Conservation (phyloP, 2,888 invertebrate species). For the Chrysolina americana region DNA sequence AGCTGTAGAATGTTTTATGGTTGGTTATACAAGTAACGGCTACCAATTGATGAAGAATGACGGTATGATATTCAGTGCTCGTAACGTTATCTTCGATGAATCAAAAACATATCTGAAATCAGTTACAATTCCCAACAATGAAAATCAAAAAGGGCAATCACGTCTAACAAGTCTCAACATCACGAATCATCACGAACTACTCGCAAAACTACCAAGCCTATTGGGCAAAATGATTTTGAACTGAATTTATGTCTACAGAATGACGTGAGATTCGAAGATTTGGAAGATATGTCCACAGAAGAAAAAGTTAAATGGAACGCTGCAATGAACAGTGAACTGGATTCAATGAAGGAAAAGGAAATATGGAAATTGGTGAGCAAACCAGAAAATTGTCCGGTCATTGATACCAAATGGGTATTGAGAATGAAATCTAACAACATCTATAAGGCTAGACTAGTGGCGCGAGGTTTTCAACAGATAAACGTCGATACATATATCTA, state of each 20-base stretch:
- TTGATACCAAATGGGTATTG: background rate
- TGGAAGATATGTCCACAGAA: no score
- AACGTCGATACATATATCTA: background rate
- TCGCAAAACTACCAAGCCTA: background rate
- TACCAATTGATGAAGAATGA: no score
- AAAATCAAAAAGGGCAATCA: no score
- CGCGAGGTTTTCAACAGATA: background rate
- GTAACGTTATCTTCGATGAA: no score
- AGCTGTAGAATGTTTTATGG: background rate
- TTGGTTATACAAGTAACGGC: no score
- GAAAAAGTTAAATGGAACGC: background rate
- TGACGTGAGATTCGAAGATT: background rate
- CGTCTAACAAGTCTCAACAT: background rate
- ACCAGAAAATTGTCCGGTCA: background rate
- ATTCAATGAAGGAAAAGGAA: background rate
- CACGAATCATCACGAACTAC: background rate
- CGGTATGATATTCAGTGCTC: no score
- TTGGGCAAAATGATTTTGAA: background rate
- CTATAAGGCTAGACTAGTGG: background rate
- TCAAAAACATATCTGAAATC: no score
- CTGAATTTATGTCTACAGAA: background rate
- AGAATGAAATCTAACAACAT: background rate
- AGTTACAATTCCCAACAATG: no score
- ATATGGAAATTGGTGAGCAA: background rate
- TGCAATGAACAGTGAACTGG: background rate